Percentiles rank a stretch among this genome's conserved stretches.
Conservation (phyloP, 2,113 vertebrate genomes). For the Cairina moschata region DNA sequence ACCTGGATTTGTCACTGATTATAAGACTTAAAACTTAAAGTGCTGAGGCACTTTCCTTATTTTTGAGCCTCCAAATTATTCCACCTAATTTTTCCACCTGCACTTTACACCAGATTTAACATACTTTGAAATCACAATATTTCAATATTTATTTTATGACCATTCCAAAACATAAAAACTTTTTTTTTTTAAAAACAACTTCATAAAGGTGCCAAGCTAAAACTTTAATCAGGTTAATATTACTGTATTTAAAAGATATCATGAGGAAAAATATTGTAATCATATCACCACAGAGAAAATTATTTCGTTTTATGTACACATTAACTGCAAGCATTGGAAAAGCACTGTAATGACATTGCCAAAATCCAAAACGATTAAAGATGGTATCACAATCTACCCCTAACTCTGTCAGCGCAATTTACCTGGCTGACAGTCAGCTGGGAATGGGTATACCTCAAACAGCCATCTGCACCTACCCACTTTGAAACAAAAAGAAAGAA, state of each 20-base stretch:
- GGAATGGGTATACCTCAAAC: background rate
- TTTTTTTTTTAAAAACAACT: background rate
- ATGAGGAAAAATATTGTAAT: background rate
- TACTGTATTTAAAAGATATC: background rate
- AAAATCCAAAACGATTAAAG: background rate
- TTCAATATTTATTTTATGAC: background rate
- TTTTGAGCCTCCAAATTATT: background rate
- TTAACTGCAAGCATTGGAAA: background rate
- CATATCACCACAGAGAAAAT: background rate
- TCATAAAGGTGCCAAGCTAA: fast-evolving
- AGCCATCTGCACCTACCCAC: background rate
- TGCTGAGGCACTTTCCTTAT: background rate
- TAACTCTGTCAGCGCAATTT: background rate
- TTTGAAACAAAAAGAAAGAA: background rate
- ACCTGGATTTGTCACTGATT: background rate
- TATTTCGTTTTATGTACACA: background rate
- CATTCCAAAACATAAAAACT: background rate
- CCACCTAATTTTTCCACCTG: background rate
- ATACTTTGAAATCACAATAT: background rate
- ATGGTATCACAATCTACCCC: background rate
- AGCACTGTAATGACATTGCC: background rate
- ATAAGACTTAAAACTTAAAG: background rate
- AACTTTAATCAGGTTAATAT: background rate
- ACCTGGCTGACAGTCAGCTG: background rate
- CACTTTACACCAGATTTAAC: background rate